phyloP scores from a whole-genome alignment of 2,888 invertebrate species.

The Drosophila mayaguana region DNA sequence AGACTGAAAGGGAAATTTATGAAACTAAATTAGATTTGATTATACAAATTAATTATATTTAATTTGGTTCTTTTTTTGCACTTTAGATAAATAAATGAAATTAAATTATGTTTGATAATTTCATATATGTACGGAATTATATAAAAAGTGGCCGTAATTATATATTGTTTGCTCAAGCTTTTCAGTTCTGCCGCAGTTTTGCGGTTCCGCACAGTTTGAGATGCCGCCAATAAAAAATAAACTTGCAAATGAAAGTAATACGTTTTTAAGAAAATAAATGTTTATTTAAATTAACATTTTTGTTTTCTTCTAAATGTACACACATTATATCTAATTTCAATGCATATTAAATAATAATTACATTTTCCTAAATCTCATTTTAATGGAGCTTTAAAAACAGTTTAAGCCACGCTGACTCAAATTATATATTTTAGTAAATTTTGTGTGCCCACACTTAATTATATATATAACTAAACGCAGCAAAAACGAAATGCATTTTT shows the following conservation, averaged over 20 bases:
- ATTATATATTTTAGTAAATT: not conserved
- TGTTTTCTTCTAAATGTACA: not conserved
- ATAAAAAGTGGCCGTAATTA: not conserved
- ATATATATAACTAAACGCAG: constrained; percentile 30
- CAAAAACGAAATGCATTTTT: constrained; percentile 38
- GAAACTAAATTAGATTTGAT: not conserved
- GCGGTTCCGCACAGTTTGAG: not conserved
- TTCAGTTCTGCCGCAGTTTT: not conserved
- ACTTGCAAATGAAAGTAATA: not conserved
- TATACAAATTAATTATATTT: not conserved
- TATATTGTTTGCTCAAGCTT: not conserved
- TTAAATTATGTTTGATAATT: not conserved
- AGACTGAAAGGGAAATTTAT: constrained; percentile 7
- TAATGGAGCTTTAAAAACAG: not conserved
- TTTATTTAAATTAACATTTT: not conserved
- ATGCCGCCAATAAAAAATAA: not conserved
- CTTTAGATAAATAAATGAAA: not conserved
- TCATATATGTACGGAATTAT: not conserved
- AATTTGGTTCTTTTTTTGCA: not conserved
- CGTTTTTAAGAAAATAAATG: not conserved
- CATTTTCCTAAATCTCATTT: not conserved
- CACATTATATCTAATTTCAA: not conserved
- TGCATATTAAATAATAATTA: not conserved
- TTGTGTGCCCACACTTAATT: constrained; percentile 27
- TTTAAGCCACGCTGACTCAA: not conserved